Base-by-base conservation (phyloP, 2,797 vertebrate genomes). In the Pseudopleuronectes americanus region DNA sequence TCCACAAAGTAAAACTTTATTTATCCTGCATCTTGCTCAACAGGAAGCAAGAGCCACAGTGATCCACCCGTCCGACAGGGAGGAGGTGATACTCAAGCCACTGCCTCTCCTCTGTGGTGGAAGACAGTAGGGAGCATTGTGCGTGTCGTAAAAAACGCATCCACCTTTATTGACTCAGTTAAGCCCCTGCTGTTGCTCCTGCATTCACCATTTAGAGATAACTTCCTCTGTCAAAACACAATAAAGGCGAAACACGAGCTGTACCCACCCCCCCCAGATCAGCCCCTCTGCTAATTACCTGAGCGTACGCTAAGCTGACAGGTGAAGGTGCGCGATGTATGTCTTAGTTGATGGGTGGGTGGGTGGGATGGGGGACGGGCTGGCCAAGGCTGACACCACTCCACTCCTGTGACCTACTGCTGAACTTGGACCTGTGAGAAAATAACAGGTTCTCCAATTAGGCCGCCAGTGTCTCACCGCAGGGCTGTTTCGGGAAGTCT, bases 361-460 rank as follows among this genome's bases (percentile, higher is more conserved):
- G 62, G 26, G 52, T 73, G 68, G 74, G 68, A 69, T 55, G 66
- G 53, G 63, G 38, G 31, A 2, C 28, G 52, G 67, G 43, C 14
- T 64, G 62, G 59, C 68, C 22, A 56, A 22, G 9, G 9, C 60
- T 89, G 84, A 76, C 82, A 85, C 74, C 78, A 68, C 82, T 86
- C 74, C 74, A 88, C 76, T 55, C 17, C 53, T 17, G 64, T 93
- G 93, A 94, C 93, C 92, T 73, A 23, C 53, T 45, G 38, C 84
- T 93, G 92, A 95, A 95, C 90, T 89, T 87, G 83, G 85, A 86
- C 86, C 83, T 84, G 79, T 88, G 82, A 90, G 91, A 91, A 93
- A 94, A 93, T 84, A 81, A 93, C 87, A 90, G 91, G 77, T 89
- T 93, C 57, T 84, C 81, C 84, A 89, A 89, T 92, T 90, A 90